Base-by-base conservation (phyloP, 2,113 vertebrate genomes). In the Centropus unirufus region DNA sequence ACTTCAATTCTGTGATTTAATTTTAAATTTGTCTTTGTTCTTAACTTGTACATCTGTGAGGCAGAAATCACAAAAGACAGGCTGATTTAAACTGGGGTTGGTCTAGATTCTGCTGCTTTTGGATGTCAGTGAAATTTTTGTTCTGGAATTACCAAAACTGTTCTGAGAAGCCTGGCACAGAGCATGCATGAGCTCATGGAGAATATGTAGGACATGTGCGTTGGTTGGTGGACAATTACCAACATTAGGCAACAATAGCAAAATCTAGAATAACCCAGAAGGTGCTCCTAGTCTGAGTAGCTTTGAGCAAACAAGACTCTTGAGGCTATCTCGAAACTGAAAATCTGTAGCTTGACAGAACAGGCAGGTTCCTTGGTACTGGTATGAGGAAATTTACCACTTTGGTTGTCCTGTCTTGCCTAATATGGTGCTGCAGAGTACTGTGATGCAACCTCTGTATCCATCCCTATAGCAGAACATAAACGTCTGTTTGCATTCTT, bases 301-400 rank as follows among this genome's bases (percentile, higher is more conserved):
- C 44, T 90, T n/a, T 88, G 69, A 44, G 55, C 59, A 77, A 81
- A 68, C 46, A 34, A 63, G 49, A 6, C 29, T 46, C 61, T 39
- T 34, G 2, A 93, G 46, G 73, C 9, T 76, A 42, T 32, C 63
- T 63, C 83, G 59, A 55, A 88, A 26, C 59, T 42, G 9, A 14
- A 11, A 74, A 83, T 30, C 47, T 93, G 75, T 63, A 91, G 82
- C 91, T 58, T 80, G 89, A 79, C 69, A 83, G 59, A 91, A 67
- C 84, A 66, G 0, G 8, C 32, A 8, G 9, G 52, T 75, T 75
- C 49, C 55, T 73, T 92, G 81, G 54, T 12, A 40, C 39, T 2
- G 18, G 55, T 57, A 90, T 90, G 91, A 92, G 92, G 95, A 95
- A 95, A 77, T 22, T 8, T 79, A 54, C 46, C 30, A 29, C 58